Conservation (phyloP, 1,140 invertebrate species). For the Telenomus remus region DNA sequence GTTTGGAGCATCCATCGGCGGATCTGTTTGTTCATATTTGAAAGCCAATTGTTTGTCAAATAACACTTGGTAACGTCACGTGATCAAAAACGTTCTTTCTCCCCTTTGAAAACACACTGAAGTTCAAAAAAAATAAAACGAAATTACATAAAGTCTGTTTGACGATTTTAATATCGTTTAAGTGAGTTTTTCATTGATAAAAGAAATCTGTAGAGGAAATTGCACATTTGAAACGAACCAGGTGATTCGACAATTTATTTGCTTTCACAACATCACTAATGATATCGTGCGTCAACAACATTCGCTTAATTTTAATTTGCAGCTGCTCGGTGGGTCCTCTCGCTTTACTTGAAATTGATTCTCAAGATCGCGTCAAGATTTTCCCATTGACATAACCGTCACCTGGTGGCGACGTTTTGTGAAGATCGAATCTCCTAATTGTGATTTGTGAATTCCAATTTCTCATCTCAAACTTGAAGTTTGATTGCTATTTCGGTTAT, state of each 20-base stretch:
- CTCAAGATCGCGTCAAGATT: slow-evolving; percentile 3
- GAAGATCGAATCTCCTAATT: background rate
- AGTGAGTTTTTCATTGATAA: too few species aligned
- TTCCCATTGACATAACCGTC: slow-evolving; percentile 8
- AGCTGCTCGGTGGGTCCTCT: background rate
- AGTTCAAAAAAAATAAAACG: too few species aligned
- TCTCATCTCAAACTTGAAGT: too few species aligned
- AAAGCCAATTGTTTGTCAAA: slow-evolving; percentile 3
- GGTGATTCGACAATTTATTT: background rate
- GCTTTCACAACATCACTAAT: background rate
- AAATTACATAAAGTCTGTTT: too few species aligned
- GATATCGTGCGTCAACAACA: slow-evolving; percentile 1
- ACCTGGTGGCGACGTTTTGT: slow-evolving; percentile 8
- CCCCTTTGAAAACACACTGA: too few species aligned
- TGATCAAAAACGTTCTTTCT: too few species aligned
- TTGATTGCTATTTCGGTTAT: too few species aligned
- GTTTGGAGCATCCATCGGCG: slow-evolving; percentile 1
- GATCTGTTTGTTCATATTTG: background rate
- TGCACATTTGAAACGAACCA: background rate
- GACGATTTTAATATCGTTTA: too few species aligned
- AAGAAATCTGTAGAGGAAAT: background rate
- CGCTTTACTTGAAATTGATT: slow-evolving; percentile 7
- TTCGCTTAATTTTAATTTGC: slow-evolving; percentile 15
- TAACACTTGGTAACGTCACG: background rate
- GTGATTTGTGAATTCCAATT: background rate